phyloP scores from a whole-genome alignment of 2,113 vertebrate species.

The Chitala chitala region DNA sequence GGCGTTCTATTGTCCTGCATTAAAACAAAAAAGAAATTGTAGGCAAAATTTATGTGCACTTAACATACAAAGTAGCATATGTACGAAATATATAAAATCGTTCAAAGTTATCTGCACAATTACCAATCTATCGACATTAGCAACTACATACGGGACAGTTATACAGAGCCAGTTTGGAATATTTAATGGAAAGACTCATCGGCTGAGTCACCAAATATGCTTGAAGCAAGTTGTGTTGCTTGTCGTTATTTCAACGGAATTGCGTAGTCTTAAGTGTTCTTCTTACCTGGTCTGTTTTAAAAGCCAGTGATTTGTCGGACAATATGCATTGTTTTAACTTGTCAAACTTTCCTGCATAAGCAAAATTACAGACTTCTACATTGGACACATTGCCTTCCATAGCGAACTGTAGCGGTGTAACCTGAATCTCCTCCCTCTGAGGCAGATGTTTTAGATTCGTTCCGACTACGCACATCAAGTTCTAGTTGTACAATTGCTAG shows the following conservation, averaged over 20 bases:
- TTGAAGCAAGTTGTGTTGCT: background rate
- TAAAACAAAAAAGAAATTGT: background rate
- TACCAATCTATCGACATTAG: too few relatives aligned
- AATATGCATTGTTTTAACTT: conserved; percentile 68
- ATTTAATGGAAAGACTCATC: too few relatives aligned
- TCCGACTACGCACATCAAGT: too few relatives aligned
- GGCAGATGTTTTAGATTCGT: background rate
- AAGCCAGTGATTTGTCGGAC: conserved; percentile 70
- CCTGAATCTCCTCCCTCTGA: background rate
- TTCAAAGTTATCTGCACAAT: too few relatives aligned
- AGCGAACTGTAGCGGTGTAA: background rate
- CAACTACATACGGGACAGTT: too few relatives aligned
- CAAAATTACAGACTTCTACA: conserved; percentile 79
- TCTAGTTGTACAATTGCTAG: too few relatives aligned
- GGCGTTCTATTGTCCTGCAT: conserved; percentile 78
- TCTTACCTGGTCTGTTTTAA: conserved; percentile 82
- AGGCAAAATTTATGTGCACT: background rate
- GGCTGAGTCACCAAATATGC: background rate
- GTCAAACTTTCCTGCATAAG: conserved; percentile 77
- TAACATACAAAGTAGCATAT: too few relatives aligned
- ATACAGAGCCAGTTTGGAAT: background rate
- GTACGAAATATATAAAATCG: too few relatives aligned
- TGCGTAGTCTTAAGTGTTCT: background rate
- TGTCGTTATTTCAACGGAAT: background rate
- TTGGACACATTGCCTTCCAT: conserved; percentile 81